Base-by-base conservation (phyloP, 37 sponge, comb jelly and placozoan species). In the Aphrocallistes beatrix region DNA sequence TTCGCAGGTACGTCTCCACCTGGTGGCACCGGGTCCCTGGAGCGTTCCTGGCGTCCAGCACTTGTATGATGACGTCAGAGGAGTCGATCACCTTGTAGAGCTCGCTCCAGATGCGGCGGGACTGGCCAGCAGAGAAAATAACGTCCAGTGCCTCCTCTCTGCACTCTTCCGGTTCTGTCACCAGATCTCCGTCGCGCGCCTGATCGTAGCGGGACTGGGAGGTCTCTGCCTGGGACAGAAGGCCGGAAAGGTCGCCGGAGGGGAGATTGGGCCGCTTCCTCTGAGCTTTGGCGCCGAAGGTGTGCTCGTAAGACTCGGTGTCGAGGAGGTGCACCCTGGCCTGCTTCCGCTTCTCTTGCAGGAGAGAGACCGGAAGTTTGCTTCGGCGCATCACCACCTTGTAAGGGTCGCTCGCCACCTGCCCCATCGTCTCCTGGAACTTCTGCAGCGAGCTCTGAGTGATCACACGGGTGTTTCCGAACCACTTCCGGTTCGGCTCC, bases 401-500 rank as follows among this genome's bases (percentile, higher is more conserved):
- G 60, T 95, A 99, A 0, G 99, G 99, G 51, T 95, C 96, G 36
- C 85, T 92, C 82, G 90, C 83, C 3, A 91, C 94, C 82, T 95
- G 93, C 0, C 92, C 91, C 96, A 99, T 91, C 50, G 95, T 94
- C 0, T 91, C 93, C 69, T 99, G 99, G 82, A 99, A 99, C 34
- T 51, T 92, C 60, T 99, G 99, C 83, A 99, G 89, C 39, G 99
- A 90, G 13, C 89, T 42, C 75, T 99, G 99, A 34, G 90, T 87
- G 23, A 99, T 92, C 0, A 92, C 92, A 37, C 91, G 51, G 0
- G 99, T 99, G 85, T 99, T 99, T 0, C 96, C 99, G 86, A 95
- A 99, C 99, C 99, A 98, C 51, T 95, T 95, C 38, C 91, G 88
- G 87, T 99, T 99, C 19, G 99, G 99, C 40, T 99, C 93, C 1